Evolutionary conservation across 53 echinoderm and acorn worm species (phyloP).

Genomic region (Henricia sp.): DNA sequence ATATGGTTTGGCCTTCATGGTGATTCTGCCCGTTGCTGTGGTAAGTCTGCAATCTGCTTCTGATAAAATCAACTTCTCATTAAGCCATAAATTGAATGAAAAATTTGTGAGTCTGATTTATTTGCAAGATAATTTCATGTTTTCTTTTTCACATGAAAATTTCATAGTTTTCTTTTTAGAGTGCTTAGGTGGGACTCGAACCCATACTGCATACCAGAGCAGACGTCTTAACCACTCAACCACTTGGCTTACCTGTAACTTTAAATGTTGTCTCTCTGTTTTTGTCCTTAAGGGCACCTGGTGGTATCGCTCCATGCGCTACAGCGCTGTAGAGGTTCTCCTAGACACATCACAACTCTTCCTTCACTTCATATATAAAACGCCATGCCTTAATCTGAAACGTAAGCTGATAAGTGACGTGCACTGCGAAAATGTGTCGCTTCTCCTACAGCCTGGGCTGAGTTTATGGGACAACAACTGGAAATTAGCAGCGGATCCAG

Average conservation of each 20-base stretch:
- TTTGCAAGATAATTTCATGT: neutral
- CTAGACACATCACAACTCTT: slow-evolving; percentile 97
- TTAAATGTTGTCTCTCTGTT: too few species aligned
- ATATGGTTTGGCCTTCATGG: slow-evolving; percentile 94
- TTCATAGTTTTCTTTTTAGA: too few species aligned
- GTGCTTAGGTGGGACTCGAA: too few species aligned
- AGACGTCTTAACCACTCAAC: too few species aligned
- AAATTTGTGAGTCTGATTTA: neutral
- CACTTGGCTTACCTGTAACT: neutral
- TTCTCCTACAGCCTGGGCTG: too few species aligned
- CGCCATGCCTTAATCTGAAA: slow-evolving; percentile 92
- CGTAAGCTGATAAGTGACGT: too few species aligned
- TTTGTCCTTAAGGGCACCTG: slow-evolving; percentile 83
- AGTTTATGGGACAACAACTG: too few species aligned
- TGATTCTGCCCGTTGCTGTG: slow-evolving; percentile 92
- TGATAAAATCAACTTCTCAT: neutral
- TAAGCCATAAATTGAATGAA: neutral
- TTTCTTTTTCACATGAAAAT: too few species aligned
- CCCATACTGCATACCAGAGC: too few species aligned
- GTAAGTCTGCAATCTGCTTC: slow-evolving; percentile 67
- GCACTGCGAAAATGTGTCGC: too few species aligned
- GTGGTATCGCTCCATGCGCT: slow-evolving; percentile 96
- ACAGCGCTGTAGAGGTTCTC: slow-evolving; percentile 91
- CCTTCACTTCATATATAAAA: slow-evolving; percentile 92
- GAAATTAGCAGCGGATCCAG: too few species aligned